Conservation (phyloP, 2,888 invertebrate genomes). For the Malacosoma neustria region DNA sequence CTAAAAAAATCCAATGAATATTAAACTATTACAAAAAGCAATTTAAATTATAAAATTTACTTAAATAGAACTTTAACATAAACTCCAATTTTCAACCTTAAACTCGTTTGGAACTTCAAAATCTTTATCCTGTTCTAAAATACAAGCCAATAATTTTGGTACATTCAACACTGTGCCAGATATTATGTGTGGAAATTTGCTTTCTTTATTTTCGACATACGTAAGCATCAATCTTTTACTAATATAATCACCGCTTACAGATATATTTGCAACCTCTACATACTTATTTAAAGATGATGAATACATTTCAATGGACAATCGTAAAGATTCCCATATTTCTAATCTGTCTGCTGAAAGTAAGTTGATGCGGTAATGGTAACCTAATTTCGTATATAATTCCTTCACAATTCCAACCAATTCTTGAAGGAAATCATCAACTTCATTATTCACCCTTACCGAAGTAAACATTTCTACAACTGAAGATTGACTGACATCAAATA, state of each 20-base stretch:
- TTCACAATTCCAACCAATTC: conserved; percentile 65
- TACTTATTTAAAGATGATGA: conserved; percentile 77
- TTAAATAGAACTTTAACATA: conserved; percentile 10
- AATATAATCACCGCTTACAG: conserved; percentile 81
- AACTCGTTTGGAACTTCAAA: conserved; percentile 46
- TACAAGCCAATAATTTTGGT: conserved; percentile 82
- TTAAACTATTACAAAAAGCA: too few relatives aligned
- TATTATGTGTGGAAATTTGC: conserved; percentile 79
- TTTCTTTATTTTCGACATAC: conserved; percentile 73
- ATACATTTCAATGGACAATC: conserved; percentile 83
- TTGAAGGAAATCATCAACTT: conserved; percentile 73
- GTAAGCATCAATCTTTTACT: conserved; percentile 85
- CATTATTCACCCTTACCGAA: conserved; percentile 59
- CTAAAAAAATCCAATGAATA: too few relatives aligned
- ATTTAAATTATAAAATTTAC: conserved; percentile 5
- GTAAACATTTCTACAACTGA: conserved; percentile 81
- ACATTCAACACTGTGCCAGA: conserved; percentile 84
- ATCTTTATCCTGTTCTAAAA: conserved; percentile 77
- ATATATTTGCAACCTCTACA: conserved; percentile 83
- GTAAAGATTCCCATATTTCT: conserved; percentile 78
- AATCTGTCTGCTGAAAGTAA: conserved; percentile 77
- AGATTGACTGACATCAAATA: conserved; percentile 82
- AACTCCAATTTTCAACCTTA: conserved; percentile 37
- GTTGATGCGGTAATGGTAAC: conserved; percentile 79
- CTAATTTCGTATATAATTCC: conserved; percentile 77